These are phyloP conservation scores for Orchestia grillus DNA, from an alignment of 1,140 invertebrate genomes.

Conservation along the genomic window DNA sequence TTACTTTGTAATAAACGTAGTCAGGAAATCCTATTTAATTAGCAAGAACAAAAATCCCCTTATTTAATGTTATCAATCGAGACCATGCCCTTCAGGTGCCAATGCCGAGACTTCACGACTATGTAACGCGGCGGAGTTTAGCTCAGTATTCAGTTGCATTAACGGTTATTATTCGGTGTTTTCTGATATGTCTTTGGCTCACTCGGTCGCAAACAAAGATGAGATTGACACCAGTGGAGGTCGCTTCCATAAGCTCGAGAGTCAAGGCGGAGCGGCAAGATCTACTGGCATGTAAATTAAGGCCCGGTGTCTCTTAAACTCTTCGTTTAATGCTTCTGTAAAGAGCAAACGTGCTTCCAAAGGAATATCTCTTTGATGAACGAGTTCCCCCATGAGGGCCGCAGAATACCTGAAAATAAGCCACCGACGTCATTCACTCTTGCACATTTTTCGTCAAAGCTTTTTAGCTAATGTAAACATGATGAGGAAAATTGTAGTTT, in stretches of 20 bases:
- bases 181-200: background rate
- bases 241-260: background rate
- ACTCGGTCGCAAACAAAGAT: background rate
- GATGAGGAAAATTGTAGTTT: no score
- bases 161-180: background rate
- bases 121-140: no score
- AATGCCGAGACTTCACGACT: no score
- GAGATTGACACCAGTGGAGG: background rate
- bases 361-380: background rate
- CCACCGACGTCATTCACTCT: background rate
- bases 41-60: no score
- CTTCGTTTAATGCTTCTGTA: slow-evolving; percentile 1
- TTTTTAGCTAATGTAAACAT: no score
- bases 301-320: background rate
- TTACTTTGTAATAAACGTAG: no score
- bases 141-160: no score
- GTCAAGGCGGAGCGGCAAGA: background rate
- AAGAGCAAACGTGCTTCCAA: background rate
- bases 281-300: background rate
- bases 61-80: no score
- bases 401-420: background rate
- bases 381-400: background rate
- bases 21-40: no score
- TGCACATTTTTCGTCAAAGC: background rate
- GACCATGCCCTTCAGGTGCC: no score